Conservation (phyloP, 2,888 invertebrate genomes). For the Campoplex capitator region DNA sequence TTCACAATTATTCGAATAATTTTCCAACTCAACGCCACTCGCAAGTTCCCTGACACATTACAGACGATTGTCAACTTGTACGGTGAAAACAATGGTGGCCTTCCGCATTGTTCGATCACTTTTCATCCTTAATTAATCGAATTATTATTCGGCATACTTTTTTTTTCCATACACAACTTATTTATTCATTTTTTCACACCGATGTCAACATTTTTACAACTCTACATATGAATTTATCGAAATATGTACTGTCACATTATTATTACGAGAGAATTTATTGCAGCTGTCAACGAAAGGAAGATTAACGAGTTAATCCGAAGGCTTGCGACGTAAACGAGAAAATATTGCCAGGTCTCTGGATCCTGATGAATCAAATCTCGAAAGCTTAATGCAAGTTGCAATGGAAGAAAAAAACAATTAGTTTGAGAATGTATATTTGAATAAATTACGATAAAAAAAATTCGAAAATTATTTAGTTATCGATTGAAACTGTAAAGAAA, state of each 20-base stretch:
- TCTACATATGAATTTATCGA: neutral
- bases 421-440: neutral
- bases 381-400: neutral
- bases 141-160: neutral
- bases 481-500: neutral
- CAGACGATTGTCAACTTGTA: neutral
- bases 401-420: constrained; percentile 31
- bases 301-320: constrained; percentile 16
- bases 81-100: too few relatives aligned
- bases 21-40: neutral
- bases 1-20: neutral
- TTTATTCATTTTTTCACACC: neutral
- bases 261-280: neutral
- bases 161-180: neutral
- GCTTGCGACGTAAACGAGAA: constrained; percentile 11
- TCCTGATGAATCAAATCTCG: neutral
- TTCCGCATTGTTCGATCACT: neutral
- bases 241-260: constrained; percentile 4
- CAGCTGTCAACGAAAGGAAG: constrained; percentile 14
- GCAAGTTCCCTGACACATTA: neutral
- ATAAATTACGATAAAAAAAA: neutral
- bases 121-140: neutral
- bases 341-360: neutral
- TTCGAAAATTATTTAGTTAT: neutral
- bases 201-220: neutral